Percentiles rank a stretch among this genome's conserved stretches.
Evolutionary conservation across 2,888 invertebrate species (phyloP).

Genomic region (Caenorhabditis imperialis): DNA sequence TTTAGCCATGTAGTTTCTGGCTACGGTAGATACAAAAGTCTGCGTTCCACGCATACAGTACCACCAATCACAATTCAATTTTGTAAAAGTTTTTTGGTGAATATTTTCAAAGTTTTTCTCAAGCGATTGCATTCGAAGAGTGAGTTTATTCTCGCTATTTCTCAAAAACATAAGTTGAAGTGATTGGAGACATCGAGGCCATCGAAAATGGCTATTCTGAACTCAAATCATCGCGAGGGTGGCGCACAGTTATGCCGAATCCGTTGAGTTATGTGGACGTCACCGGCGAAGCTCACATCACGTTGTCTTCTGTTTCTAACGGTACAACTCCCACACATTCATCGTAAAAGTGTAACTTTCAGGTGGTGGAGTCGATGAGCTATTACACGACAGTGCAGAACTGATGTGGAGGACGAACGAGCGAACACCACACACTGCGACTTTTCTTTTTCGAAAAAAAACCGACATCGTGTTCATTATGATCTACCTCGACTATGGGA

Average conservation of each 20-base stretch:
- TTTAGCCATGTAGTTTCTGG: too few relatives aligned
- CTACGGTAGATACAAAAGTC: too few relatives aligned
- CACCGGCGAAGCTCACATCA: slow-evolving; percentile 4
- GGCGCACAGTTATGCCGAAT: neutral
- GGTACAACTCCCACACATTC: too few relatives aligned
- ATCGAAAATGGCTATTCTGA: neutral
- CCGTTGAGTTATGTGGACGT: slow-evolving; percentile 1
- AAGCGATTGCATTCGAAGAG: too few relatives aligned
- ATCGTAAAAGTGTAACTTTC: neutral
- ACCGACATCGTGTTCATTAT: slow-evolving; percentile 11
- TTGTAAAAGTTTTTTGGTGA: too few relatives aligned
- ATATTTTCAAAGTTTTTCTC: too few relatives aligned
- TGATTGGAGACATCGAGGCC: slow-evolving; percentile 1
- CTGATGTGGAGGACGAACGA: slow-evolving; percentile 18
- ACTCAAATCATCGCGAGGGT: slow-evolving; percentile 10
- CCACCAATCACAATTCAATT: neutral
- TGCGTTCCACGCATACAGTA: neutral
- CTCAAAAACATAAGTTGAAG: too few relatives aligned
- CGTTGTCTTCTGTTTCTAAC: slow-evolving; percentile 11
- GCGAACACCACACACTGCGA: slow-evolving; percentile 6
- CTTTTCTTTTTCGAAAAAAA: slow-evolving; percentile 5
- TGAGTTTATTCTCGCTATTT: too few relatives aligned
- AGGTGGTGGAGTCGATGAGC: slow-evolving; percentile 17
- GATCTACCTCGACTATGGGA: slow-evolving; percentile 12
- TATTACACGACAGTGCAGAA: slow-evolving; percentile 18